These are phyloP conservation scores for Oscheius sp. DNA, from an alignment of 2,888 invertebrate species.

Conservation along the genomic window DNA sequence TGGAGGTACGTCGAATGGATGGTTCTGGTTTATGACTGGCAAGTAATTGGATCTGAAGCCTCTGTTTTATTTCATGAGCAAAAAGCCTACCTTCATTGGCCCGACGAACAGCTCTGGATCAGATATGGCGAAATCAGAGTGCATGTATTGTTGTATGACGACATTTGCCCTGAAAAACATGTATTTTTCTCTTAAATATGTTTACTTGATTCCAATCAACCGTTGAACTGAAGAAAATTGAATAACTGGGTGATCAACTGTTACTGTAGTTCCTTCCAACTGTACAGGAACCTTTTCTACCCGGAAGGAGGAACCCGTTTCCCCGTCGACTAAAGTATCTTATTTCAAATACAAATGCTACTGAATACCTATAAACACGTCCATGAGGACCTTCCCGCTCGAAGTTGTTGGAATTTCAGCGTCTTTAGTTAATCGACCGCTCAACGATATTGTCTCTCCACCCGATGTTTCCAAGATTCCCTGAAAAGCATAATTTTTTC, in stretches of 20 bases:
- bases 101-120: slow-evolving; percentile 21
- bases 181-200: neutral
- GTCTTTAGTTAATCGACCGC: slow-evolving; percentile 1
- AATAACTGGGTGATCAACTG: slow-evolving; percentile 12
- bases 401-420: neutral
- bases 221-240: slow-evolving; percentile 18
- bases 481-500: neutral
- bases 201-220: slow-evolving; percentile 25
- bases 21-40: slow-evolving; percentile 25
- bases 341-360: neutral
- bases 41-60: slow-evolving; percentile 23
- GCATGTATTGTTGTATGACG: slow-evolving; percentile 28
- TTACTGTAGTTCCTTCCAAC: slow-evolving; percentile 6
- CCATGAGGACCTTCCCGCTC: slow-evolving; percentile 1
- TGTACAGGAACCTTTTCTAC: slow-evolving; percentile 19
- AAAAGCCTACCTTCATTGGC: slow-evolving; percentile 19
- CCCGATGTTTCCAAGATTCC: slow-evolving; percentile 9
- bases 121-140: slow-evolving; percentile 2
- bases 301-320: slow-evolving; percentile 27
- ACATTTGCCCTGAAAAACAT: slow-evolving; percentile 21
- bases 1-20: slow-evolving; percentile 16
- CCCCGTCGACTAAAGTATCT: slow-evolving; percentile 23
- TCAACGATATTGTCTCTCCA: slow-evolving; percentile 17
- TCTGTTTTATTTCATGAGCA: neutral
- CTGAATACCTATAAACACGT: slow-evolving; percentile 16